phyloP scores from a whole-genome alignment of 2,888 invertebrate species.

The Drosophila incognita region DNA sequence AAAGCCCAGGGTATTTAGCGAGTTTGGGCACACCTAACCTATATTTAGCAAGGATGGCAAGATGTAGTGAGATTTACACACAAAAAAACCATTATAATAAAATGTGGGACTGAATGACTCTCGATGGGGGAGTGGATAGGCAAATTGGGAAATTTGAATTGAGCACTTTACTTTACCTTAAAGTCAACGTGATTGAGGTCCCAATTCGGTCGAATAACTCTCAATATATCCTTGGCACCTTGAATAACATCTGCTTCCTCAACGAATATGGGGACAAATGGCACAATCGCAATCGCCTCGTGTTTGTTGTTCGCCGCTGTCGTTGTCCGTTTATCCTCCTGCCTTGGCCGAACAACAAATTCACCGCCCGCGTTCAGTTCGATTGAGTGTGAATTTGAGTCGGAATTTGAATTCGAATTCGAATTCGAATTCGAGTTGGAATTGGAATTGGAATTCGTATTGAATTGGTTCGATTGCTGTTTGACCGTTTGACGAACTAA shows the following conservation, averaged over 20 bases:
- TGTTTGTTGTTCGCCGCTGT: constrained; percentile 19
- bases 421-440: constrained; percentile 19
- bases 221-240: constrained; percentile 89
- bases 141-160: not conserved
- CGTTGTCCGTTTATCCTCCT: constrained; percentile 24
- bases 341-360: constrained; percentile 45
- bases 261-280: constrained; percentile 87
- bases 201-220: constrained; percentile 90
- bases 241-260: constrained; percentile 89
- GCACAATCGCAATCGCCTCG: constrained; percentile 67
- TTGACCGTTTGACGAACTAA: constrained; percentile 74
- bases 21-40: constrained; percentile 19
- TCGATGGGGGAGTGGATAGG: not conserved
- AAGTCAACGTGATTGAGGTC: constrained; percentile 87
- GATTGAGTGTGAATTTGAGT: constrained; percentile 38
- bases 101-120: not conserved
- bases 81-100: not conserved
- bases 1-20: constrained; percentile 19
- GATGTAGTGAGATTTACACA: constrained; percentile 10
- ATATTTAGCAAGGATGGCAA: constrained; percentile 1
- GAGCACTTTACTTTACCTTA: constrained; percentile 87
- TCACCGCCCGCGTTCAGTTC: constrained; percentile 49
- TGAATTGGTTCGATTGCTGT: constrained; percentile 57
- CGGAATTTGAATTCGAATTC: constrained; percentile 41
- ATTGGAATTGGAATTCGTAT: constrained; percentile 33